A percentile compares a stretch with the other conserved stretches of the same genome.
These are phyloP conservation scores for Lasioglossum villosulum DNA, from an alignment of 2,888 invertebrate species.

Conservation along the genomic window DNA sequence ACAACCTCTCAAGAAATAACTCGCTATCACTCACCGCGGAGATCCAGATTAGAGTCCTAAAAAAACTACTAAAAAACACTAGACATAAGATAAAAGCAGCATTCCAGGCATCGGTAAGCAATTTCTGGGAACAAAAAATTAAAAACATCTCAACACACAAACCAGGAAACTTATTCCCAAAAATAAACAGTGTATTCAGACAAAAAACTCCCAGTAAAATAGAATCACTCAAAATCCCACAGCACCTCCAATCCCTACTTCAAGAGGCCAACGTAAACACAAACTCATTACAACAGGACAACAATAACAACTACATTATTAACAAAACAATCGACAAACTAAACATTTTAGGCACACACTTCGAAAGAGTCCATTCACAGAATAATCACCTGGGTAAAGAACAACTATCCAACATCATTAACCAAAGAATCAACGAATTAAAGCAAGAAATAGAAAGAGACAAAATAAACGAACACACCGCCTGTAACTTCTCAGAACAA, in stretches of 20 bases:
- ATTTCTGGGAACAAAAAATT: background rate
- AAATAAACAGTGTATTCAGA: slow-evolving; percentile 16
- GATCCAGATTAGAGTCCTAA: background rate
- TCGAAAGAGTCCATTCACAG: background rate
- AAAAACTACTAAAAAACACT: background rate
- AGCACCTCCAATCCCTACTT: background rate
- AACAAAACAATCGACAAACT: background rate
- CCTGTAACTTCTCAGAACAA: too few species aligned
- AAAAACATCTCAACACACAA: background rate
- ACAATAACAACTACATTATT: background rate
- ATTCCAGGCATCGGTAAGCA: background rate
- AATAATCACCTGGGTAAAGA: background rate
- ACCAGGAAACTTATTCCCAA: slow-evolving; percentile 9
- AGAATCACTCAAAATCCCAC: background rate
- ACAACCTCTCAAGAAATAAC: background rate
- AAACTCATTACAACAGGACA: background rate
- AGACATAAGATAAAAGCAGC: background rate
- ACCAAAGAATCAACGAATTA: too few species aligned
- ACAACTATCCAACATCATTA: background rate
- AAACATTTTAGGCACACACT: background rate
- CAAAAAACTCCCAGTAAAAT: background rate
- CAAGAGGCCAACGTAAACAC: background rate
- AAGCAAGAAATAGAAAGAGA: too few species aligned
- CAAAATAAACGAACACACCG: too few species aligned
- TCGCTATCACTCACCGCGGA: too few species aligned